Percentiles rank a stretch among this genome's conserved stretches.
phyloP scores from a whole-genome alignment of 2,113 vertebrate genomes.

The Odocoileus virginianus region DNA sequence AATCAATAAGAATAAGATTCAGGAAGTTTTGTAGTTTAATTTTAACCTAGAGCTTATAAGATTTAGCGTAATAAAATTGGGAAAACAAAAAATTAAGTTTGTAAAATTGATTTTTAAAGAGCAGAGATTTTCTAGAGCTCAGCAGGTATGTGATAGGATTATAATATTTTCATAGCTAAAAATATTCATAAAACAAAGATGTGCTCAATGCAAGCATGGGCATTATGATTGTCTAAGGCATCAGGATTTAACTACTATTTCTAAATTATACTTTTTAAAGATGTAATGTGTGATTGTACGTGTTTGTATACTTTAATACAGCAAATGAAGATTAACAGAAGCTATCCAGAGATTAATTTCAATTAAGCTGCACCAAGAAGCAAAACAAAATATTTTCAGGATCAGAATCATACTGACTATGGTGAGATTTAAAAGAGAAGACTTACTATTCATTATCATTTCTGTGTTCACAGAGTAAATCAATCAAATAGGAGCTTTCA shows the following conservation, averaged over 20 bases:
- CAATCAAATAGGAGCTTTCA: not conserved
- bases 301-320: not conserved
- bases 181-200: conserved; percentile 27
- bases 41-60: conserved; percentile 58
- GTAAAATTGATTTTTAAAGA: conserved; percentile 64
- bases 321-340: not conserved
- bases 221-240: not conserved
- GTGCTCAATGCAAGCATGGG: not conserved
- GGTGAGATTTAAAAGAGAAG: not conserved
- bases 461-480: not conserved
- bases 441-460: not conserved
- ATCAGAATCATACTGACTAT: not conserved
- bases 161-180: conserved; percentile 54
- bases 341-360: not conserved
- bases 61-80: conserved; percentile 60
- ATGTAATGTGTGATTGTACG: not conserved
- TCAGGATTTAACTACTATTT: not conserved
- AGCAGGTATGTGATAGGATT: conserved; percentile 49
- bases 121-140: conserved; percentile 50
- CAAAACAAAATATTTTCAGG: not conserved
- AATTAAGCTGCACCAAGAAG: not conserved
- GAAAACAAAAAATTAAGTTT: conserved; percentile 67
- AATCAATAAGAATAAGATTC: conserved; percentile 70
- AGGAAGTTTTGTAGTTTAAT: conserved; percentile 62
- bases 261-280: not conserved